A percentile compares a stretch with the other conserved stretches of the same genome.
Evolutionary conservation across 2,113 vertebrate genomes (phyloP).

Genomic region (Fulica atra): DNA sequence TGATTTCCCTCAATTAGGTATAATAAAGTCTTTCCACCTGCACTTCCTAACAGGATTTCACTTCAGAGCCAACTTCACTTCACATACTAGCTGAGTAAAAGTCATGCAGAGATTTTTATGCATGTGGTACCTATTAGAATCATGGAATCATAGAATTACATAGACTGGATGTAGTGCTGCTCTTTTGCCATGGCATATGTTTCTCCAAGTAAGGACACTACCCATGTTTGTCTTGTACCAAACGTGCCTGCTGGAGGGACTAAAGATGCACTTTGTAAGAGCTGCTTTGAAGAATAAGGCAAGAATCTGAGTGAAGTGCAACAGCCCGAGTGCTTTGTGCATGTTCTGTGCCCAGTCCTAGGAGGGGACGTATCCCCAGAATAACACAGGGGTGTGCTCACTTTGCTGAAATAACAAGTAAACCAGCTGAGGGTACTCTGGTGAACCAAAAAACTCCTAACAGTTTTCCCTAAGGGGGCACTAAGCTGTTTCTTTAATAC

Average conservation of each 20-base stretch:
- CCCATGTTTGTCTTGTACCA: background rate
- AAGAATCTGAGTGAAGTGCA: background rate
- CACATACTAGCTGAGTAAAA: background rate
- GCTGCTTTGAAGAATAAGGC: background rate
- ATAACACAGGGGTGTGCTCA: background rate
- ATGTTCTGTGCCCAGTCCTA: background rate
- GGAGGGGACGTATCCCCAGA: background rate
- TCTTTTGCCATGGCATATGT: background rate
- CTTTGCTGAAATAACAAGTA: background rate
- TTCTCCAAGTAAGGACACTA: background rate
- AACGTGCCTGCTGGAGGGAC: background rate
- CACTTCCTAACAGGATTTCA: background rate
- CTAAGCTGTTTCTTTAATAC: background rate
- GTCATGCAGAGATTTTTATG: background rate
- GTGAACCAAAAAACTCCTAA: background rate
- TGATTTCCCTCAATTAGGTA: background rate
- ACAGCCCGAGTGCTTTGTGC: background rate
- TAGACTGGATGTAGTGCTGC: background rate
- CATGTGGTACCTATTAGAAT: background rate
- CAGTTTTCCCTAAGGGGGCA: background rate
- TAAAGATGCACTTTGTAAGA: background rate
- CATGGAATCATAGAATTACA: no score
- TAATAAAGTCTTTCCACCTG: background rate
- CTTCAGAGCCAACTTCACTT: background rate
- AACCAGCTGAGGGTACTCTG: background rate